Evolutionary conservation across 2,797 vertebrate genomes (phyloP).

Genomic region (Enteromius afrohamiltoni): DNA sequence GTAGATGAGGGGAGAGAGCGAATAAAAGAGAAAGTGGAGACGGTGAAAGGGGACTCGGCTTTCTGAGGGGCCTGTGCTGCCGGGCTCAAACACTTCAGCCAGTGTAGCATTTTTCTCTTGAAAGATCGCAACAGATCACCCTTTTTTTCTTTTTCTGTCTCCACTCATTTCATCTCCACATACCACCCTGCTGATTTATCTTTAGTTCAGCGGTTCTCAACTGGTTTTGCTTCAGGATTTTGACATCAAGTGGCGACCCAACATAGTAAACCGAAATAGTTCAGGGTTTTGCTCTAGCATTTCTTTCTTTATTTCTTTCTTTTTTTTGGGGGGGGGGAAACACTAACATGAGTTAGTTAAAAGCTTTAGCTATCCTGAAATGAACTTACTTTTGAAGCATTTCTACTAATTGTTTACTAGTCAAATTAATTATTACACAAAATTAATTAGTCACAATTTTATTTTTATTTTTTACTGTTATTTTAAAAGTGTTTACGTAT

Average conservation of each 20-base stretch:
- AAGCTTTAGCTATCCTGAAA: neutral
- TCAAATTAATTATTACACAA: too few relatives aligned
- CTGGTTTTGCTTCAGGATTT: conserved; percentile 31
- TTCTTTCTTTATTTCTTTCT: neutral
- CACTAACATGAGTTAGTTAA: neutral
- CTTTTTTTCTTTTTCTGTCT: conserved; percentile 17
- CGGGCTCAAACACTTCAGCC: conserved; percentile 19
- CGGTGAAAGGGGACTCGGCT: conserved; percentile 36
- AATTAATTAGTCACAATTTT: too few relatives aligned
- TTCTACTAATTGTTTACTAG: too few relatives aligned
- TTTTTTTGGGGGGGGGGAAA: too few relatives aligned
- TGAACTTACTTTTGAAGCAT: neutral
- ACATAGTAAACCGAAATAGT: neutral
- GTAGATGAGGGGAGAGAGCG: conserved; percentile 39
- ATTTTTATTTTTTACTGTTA: too few relatives aligned
- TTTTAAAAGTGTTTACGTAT: too few relatives aligned
- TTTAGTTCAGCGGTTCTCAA: conserved; percentile 5
- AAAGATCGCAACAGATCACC: conserved; percentile 18
- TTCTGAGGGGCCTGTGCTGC: conserved; percentile 28
- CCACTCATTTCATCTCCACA: conserved; percentile 26
- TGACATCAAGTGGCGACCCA: conserved; percentile 9
- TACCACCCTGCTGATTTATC: conserved; percentile 30
- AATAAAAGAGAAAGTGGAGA: conserved; percentile 19
- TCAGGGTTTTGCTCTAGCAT: neutral
- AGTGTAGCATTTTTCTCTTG: conserved; percentile 15